Evolutionary conservation across 2,888 invertebrate genomes (phyloP).

Genomic region (Epirrita christyi): DNA sequence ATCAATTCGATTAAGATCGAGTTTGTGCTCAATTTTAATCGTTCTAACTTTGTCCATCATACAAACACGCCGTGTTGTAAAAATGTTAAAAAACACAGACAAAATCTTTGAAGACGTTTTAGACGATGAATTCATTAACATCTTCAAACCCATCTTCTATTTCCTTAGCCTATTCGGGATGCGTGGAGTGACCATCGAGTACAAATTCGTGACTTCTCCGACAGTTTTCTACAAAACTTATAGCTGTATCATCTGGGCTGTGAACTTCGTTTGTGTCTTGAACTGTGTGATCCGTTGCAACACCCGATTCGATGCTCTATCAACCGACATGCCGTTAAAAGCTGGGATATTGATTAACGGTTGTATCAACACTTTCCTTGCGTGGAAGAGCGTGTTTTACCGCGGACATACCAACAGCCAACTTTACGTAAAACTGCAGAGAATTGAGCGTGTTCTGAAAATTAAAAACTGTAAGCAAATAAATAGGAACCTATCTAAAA

Average conservation of each 20-base stretch:
- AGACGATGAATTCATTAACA: conserved; percentile 57
- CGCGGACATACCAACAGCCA: conserved; percentile 44
- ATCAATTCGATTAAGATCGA: neutral
- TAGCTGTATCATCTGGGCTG: conserved; percentile 46
- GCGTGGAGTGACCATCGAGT: conserved; percentile 54
- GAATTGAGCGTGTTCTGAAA: conserved; percentile 55
- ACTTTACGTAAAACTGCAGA: conserved; percentile 65
- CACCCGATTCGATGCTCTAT: conserved; percentile 35
- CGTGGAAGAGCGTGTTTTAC: conserved; percentile 47
- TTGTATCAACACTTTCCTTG: conserved; percentile 40
- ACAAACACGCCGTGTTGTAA: conserved; percentile 1
- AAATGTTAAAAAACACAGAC: conserved; percentile 29
- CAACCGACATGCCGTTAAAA: conserved; percentile 49
- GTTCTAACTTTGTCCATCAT: neutral
- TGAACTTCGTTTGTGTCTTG: conserved; percentile 41
- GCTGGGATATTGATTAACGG: conserved; percentile 45
- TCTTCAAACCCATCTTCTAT: conserved; percentile 54
- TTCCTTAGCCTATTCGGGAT: conserved; percentile 53
- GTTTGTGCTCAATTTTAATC: neutral
- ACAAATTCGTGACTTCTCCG: conserved; percentile 56
- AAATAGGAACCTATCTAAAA: conserved; percentile 44
- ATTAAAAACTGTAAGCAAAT: conserved; percentile 41
- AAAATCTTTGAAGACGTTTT: conserved; percentile 51
- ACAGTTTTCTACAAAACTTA: conserved; percentile 50
- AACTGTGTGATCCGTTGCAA: conserved; percentile 43